Evolutionary conservation across 92 coral and sea anemone genomes (phyloP).

Genomic region (Umimayanthus chanpuru): DNA sequence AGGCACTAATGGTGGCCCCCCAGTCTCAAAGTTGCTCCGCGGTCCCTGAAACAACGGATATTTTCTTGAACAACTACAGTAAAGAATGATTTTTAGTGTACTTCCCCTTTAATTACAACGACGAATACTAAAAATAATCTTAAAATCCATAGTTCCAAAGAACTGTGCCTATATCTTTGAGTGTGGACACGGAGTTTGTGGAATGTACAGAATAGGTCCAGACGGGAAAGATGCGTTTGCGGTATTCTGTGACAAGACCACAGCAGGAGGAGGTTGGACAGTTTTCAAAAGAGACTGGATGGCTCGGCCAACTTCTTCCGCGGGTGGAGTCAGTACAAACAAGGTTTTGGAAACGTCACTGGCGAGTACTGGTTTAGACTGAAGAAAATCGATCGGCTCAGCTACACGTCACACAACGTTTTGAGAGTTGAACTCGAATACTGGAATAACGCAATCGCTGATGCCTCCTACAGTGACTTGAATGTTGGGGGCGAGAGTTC

Average conservation of each 20-base stretch:
- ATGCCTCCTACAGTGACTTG: constrained; percentile 9
- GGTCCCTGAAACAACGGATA: too few relatives aligned
- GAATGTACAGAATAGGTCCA: constrained; percentile 43
- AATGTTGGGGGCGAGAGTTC: constrained; percentile 26
- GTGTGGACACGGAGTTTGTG: constrained; percentile 23
- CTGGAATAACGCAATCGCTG: neutral
- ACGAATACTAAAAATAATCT: neutral
- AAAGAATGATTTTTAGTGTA: too few relatives aligned
- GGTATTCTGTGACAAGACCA: constrained; percentile 36
- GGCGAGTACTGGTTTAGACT: constrained; percentile 46
- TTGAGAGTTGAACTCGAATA: constrained; percentile 23
- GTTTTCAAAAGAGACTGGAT: constrained; percentile 41
- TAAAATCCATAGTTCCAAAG: constrained; percentile 16
- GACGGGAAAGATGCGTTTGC: constrained; percentile 41
- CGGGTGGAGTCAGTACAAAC: constrained; percentile 40
- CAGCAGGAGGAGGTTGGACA: constrained; percentile 47
- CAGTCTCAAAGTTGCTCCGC: too few relatives aligned
- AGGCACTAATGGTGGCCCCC: too few relatives aligned
- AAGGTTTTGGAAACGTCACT: constrained; percentile 29
- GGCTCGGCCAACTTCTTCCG: constrained; percentile 46
- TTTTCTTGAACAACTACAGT: too few relatives aligned
- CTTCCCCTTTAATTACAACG: too few relatives aligned
- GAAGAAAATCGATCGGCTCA: constrained; percentile 40
- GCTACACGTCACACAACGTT: neutral
- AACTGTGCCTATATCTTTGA: constrained; percentile 33